Conservation (phyloP, 2,888 invertebrate genomes). For the Drosophila formosana region DNA sequence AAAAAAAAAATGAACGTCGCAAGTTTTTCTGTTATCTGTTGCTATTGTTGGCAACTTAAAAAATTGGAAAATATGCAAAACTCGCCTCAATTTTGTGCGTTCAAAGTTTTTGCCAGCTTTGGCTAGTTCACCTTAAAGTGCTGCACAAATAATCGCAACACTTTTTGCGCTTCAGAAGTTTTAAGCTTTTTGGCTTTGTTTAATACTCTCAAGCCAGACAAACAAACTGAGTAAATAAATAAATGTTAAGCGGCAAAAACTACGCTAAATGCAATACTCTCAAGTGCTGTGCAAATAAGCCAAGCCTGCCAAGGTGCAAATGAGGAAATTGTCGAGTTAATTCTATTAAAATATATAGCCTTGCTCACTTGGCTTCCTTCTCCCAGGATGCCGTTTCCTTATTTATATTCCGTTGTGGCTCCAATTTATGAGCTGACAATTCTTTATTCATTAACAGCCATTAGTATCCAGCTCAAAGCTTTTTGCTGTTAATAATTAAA, state of each 20-base stretch:
- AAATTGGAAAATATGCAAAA: constrained; percentile 14
- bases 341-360: constrained; percentile 41
- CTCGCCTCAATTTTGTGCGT: constrained; percentile 33
- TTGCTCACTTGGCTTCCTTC: background rate
- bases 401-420: constrained; percentile 9
- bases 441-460: constrained; percentile 9
- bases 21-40: constrained; percentile 27
- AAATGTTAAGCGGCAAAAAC: background rate
- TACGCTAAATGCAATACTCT: constrained; percentile 1
- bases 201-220: constrained; percentile 24
- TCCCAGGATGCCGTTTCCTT: background rate
- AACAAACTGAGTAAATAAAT: constrained; percentile 42
- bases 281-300: constrained; percentile 56
- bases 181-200: constrained; percentile 9
- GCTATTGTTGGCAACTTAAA: constrained; percentile 6
- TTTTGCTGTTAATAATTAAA: constrained; percentile 52
- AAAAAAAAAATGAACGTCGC: background rate
- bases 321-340: constrained; percentile 21
- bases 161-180: constrained; percentile 32
- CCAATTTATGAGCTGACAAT: constrained; percentile 10
- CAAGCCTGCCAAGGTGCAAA: constrained; percentile 6
- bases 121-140: constrained; percentile 48
- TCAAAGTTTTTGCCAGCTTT: constrained; percentile 22
- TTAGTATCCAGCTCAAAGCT: constrained; percentile 20
- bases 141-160: constrained; percentile 52